Conservation (phyloP, 2,113 vertebrate genomes). For the Apodemus speciosus region DNA sequence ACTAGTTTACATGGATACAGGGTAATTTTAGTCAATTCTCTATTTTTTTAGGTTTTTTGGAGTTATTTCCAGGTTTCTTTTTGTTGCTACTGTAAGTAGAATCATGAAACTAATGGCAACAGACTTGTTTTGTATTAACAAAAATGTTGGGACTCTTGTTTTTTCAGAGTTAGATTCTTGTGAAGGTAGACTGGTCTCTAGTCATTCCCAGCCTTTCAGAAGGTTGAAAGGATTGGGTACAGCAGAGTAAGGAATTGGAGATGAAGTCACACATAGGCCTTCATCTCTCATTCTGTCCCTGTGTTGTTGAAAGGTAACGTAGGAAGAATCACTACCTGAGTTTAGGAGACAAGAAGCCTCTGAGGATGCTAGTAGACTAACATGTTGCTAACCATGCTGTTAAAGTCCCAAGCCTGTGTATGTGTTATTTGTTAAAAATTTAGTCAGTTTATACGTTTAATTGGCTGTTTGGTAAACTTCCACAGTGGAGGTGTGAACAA, state of each 20-base stretch:
- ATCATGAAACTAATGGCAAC: not conserved
- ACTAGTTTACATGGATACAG: not conserved
- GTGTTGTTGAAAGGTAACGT: not conserved
- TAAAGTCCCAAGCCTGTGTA: not conserved
- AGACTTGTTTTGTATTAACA: not conserved
- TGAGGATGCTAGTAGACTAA: not conserved
- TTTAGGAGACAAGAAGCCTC: not conserved
- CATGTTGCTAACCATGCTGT: not conserved
- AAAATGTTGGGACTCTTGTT: not conserved
- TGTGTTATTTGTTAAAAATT: not conserved
- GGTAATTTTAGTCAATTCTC: not conserved
- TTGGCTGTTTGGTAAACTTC: not conserved
- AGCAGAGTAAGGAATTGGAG: not conserved
- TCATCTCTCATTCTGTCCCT: not conserved
- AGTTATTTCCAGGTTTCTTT: not conserved
- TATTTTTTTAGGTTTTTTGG: not conserved
- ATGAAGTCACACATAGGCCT: not conserved
- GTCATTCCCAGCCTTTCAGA: not conserved
- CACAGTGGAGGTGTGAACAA: not conserved
- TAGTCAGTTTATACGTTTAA: constrained; percentile 1
- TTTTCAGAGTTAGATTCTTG: not conserved
- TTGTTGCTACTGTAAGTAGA: not conserved
- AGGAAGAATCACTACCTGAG: not conserved
- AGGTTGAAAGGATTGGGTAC: not conserved
- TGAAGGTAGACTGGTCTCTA: not conserved